These are phyloP conservation scores for Mythimna ferrago DNA, from an alignment of 2,888 invertebrate species.

Conservation along the genomic window DNA sequence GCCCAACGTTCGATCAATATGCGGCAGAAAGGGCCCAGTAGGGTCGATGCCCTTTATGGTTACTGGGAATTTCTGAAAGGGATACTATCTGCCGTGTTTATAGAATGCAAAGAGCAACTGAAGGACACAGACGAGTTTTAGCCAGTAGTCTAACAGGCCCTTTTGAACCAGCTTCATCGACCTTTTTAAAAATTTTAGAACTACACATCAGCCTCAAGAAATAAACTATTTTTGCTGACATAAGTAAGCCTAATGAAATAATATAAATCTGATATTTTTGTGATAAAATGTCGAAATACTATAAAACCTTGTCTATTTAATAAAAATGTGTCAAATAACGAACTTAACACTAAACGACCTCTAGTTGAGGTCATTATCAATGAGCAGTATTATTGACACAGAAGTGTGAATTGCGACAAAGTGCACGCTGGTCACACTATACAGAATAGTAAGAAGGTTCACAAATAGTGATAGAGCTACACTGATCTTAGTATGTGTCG, in stretches of 20 bases:
- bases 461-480: background rate
- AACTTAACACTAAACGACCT: slow-evolving; percentile 45
- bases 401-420: slow-evolving; percentile 52
- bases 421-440: background rate
- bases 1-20: no score
- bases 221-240: background rate
- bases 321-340: slow-evolving; percentile 52
- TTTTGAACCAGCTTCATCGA: no score
- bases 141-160: no score
- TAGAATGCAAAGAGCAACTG: no score
- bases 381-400: slow-evolving; percentile 45
- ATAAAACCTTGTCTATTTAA: slow-evolving; percentile 51
- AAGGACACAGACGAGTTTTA: no score
- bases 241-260: slow-evolving; percentile 11
- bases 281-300: slow-evolving; percentile 21
- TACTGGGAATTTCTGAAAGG: no score
- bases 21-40: no score
- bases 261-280: background rate
- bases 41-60: no score
- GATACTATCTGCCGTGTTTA: no score
- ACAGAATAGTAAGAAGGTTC: background rate
- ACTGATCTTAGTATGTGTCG: no score
- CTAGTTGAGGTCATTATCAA: slow-evolving; percentile 59
- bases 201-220: no score
- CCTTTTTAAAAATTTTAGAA: background rate